Conservation (phyloP, 2,797 vertebrate species). For the Chelon labrosus region DNA sequence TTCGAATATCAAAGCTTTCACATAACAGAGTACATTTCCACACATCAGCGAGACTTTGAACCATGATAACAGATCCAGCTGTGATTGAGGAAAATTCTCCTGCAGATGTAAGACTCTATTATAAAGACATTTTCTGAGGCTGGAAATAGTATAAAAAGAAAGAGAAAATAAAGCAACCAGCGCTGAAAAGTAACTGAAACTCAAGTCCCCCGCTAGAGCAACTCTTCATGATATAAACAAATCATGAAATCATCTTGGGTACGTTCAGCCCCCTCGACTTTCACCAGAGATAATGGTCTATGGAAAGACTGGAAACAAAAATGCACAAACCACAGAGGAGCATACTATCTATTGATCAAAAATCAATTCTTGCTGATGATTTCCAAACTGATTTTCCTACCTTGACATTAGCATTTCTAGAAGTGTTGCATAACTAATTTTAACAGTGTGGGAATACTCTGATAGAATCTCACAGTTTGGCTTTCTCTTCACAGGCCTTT, state of each 20-base stretch:
- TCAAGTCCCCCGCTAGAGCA: background rate
- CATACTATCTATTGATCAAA: slow-evolving; percentile 33
- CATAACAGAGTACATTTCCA: slow-evolving; percentile 66
- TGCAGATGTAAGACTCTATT: background rate
- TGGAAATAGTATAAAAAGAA: background rate
- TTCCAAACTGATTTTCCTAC: slow-evolving; percentile 39
- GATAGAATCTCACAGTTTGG: slow-evolving; percentile 22
- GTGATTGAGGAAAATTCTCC: slow-evolving; percentile 22
- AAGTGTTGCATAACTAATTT: slow-evolving; percentile 35
- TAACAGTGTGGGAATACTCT: slow-evolving; percentile 26
- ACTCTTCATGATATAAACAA: background rate
- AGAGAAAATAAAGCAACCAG: background rate
- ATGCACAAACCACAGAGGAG: slow-evolving; percentile 30
- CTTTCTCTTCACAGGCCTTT: slow-evolving; percentile 49
- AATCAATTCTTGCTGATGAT: slow-evolving; percentile 20
- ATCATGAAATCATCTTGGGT: background rate
- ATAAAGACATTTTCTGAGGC: too few relatives aligned
- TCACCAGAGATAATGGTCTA: slow-evolving; percentile 20
- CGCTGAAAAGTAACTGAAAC: background rate
- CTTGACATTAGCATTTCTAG: slow-evolving; percentile 4
- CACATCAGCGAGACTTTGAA: slow-evolving; percentile 52
- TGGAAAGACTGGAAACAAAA: slow-evolving; percentile 30
- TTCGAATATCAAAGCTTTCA: slow-evolving; percentile 78
- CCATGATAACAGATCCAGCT: slow-evolving; percentile 8
- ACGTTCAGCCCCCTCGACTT: slow-evolving; percentile 40